Conservation (phyloP, 2,888 invertebrate genomes). For the Philonicus albiceps region DNA sequence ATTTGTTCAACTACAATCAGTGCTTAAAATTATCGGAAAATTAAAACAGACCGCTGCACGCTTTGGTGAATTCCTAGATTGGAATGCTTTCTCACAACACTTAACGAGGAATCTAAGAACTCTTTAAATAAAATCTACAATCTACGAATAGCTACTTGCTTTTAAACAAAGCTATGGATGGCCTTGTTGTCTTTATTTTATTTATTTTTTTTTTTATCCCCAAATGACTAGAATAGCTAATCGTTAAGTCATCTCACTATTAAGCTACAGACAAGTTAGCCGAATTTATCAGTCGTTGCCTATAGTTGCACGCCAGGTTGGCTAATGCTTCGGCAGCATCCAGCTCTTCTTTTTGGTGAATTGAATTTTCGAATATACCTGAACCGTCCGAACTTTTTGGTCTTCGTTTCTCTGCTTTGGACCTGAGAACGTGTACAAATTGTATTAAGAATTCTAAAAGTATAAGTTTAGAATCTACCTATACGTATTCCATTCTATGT, state of each 20-base stretch:
- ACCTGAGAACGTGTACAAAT: slow-evolving; percentile 9
- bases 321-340: slow-evolving; percentile 81
- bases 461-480: slow-evolving; percentile 51
- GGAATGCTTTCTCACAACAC: slow-evolving; percentile 45
- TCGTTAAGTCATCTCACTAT: neutral
- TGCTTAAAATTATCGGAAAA: neutral
- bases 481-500: slow-evolving; percentile 70
- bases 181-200: neutral
- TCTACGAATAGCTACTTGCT: neutral
- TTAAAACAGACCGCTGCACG: neutral
- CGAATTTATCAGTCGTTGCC: slow-evolving; percentile 57
- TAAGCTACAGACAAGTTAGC: slow-evolving; percentile 3
- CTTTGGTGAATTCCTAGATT: slow-evolving; percentile 29
- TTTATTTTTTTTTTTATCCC: neutral
- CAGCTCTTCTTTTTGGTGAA: slow-evolving; percentile 75
- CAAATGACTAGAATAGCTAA: neutral
- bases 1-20: neutral
- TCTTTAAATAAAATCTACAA: neutral
- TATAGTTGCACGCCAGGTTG: slow-evolving; percentile 67
- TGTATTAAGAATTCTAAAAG: neutral
- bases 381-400: slow-evolving; percentile 39
- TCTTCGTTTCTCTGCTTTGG: slow-evolving; percentile 37
- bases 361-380: slow-evolving; percentile 50
- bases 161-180: neutral
- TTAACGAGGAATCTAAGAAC: slow-evolving; percentile 11